These are phyloP conservation scores for Atractosteus spatula DNA, from an alignment of 2,113 vertebrate genomes.

Conservation along the genomic window DNA sequence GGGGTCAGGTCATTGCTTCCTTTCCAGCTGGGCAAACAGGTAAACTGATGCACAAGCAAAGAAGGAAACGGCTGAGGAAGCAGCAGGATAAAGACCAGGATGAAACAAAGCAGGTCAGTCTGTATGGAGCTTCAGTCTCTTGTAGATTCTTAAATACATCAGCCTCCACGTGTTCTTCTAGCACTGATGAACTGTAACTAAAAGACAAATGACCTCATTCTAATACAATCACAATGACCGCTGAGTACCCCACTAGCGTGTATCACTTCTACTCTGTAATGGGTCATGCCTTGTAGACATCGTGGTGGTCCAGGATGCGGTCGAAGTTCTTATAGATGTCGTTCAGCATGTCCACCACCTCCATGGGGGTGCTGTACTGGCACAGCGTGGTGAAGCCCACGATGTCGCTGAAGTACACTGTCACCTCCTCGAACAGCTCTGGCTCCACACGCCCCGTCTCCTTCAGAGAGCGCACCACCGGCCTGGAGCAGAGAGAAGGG, in stretches of 20 bases:
- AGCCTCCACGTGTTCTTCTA: too few species aligned
- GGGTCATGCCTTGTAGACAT: conserved; percentile 85
- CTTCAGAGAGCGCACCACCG: conserved; percentile 93
- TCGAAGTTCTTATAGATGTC: conserved; percentile 97
- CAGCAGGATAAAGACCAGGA: background rate
- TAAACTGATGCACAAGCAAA: background rate
- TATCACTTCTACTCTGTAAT: too few species aligned
- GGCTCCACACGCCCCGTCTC: conserved; percentile 89
- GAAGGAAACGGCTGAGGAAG: background rate
- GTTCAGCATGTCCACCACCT: conserved; percentile 97
- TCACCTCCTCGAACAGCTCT: conserved; percentile 93
- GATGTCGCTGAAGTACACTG: conserved; percentile 97
- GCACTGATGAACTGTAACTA: background rate
- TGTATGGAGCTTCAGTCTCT: too few species aligned
- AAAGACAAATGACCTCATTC: background rate
- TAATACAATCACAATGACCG: too few species aligned
- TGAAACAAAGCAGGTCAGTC: background rate
- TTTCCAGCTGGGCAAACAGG: too few species aligned
- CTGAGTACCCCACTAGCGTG: too few species aligned
- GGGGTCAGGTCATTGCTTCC: too few species aligned
- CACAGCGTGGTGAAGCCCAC: conserved; percentile 96
- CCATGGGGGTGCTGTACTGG: conserved; percentile 96
- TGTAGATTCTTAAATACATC: too few species aligned
- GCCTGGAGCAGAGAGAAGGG: conserved; percentile 56
- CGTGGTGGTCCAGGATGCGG: conserved; percentile 90